phyloP scores from a whole-genome alignment of 2,113 vertebrate genomes.

The Azemiops feae region DNA sequence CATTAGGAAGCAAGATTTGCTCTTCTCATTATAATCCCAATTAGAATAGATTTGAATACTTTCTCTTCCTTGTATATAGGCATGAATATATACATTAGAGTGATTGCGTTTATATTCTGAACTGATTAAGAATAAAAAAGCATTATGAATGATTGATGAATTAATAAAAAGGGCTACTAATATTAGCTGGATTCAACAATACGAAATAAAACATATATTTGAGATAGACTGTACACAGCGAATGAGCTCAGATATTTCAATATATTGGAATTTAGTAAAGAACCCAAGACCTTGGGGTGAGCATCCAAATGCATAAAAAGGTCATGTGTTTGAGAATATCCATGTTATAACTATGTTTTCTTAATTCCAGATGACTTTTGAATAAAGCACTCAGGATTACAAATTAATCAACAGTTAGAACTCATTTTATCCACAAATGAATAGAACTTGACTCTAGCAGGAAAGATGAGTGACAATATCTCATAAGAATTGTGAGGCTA shows the following conservation, averaged over 20 bases:
- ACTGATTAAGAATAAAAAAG: not conserved
- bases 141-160: not conserved
- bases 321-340: not conserved
- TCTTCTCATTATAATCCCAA: constrained; percentile 34
- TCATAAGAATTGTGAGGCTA: not conserved
- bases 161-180: not conserved
- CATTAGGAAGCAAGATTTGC: constrained; percentile 42
- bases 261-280: not conserved
- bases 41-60: constrained; percentile 43
- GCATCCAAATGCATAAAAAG: not conserved
- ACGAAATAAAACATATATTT: not conserved
- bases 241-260: constrained; percentile 5
- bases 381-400: constrained; percentile 21
- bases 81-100: not conserved
- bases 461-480: not conserved
- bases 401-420: not conserved
- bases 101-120: not conserved
- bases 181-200: not conserved
- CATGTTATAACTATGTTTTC: constrained; percentile 14
- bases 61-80: not conserved
- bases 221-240: accelerated
- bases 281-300: not conserved
- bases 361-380: constrained; percentile 28
- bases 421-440: not conserved
- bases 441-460: constrained; percentile 30